Percentiles rank a stretch among this genome's conserved stretches.
Conservation (phyloP, 2,113 vertebrate genomes). For the Riparia riparia region DNA sequence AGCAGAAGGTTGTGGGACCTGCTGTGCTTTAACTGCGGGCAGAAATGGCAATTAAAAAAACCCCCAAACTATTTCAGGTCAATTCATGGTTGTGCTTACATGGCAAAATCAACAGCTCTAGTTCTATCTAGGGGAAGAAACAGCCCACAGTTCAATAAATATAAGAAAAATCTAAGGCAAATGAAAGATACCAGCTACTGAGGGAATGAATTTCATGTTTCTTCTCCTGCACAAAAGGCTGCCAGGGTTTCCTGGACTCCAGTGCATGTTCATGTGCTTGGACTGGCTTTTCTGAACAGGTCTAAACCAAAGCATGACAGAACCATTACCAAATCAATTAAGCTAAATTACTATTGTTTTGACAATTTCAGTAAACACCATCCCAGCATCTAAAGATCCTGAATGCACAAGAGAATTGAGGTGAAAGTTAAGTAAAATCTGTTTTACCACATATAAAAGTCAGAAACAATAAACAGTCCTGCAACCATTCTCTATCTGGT, state of each 20-base stretch:
- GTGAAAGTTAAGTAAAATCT: constrained; percentile 60
- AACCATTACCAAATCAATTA: not conserved
- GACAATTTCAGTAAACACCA: constrained; percentile 30
- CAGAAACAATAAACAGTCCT: constrained; percentile 67
- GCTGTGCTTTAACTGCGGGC: not conserved
- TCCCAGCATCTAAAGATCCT: constrained; percentile 15
- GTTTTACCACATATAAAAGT: constrained; percentile 59
- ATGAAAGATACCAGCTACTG: not conserved
- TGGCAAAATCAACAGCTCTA: not conserved
- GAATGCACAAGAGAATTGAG: constrained; percentile 25
- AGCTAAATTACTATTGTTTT: constrained; percentile 21
- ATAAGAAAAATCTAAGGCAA: not conserved
- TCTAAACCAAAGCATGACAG: not conserved
- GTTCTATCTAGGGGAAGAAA: not conserved
- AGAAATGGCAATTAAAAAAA: not conserved
- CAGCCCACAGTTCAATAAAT: not conserved
- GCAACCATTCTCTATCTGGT: not conserved
- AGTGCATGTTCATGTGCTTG: not conserved
- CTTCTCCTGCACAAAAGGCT: not conserved
- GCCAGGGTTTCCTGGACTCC: not conserved
- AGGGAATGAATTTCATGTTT: not conserved
- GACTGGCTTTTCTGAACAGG: not conserved
- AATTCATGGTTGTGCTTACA: not conserved
- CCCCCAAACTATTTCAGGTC: not conserved
- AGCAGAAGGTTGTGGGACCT: not conserved